Conservation (phyloP, 2,888 invertebrate genomes). For the Seladonia tumulorum region DNA sequence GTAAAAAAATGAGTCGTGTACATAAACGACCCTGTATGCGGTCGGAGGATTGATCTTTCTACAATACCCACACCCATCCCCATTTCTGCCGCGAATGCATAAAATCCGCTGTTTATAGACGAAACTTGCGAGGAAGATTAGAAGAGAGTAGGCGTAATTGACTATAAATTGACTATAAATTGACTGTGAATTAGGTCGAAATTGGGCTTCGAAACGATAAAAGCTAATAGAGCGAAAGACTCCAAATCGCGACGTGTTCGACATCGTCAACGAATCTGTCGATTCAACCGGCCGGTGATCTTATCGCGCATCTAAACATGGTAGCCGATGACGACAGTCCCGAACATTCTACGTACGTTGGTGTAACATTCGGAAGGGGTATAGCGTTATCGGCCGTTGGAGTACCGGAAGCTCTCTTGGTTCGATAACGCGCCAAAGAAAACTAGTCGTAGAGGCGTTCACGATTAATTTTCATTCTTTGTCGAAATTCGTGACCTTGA, state of each 20-base stretch:
- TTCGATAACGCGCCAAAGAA: not conserved
- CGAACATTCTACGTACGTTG: not conserved
- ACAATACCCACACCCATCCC: no score
- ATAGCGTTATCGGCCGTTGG: not conserved
- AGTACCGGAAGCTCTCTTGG: not conserved
- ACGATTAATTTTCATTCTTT: not conserved
- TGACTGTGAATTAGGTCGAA: no score
- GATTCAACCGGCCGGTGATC: not conserved
- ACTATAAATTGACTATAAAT: no score
- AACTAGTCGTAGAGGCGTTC: not conserved
- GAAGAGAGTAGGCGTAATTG: no score
- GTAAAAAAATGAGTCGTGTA: no score
- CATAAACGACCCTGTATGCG: no score
- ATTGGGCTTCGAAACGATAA: not conserved
- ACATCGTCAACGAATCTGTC: not conserved
- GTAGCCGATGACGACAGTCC: not conserved
- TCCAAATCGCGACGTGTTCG: not conserved
- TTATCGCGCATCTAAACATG: not conserved
- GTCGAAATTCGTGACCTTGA: not conserved
- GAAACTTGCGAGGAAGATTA: no score
- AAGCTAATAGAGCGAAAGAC: not conserved
- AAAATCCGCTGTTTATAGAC: no score
- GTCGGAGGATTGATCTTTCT: no score
- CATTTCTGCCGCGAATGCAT: no score
- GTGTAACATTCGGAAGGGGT: not conserved